phyloP scores from a whole-genome alignment of 2,113 vertebrate species.

The Sebastes schlegelii region DNA sequence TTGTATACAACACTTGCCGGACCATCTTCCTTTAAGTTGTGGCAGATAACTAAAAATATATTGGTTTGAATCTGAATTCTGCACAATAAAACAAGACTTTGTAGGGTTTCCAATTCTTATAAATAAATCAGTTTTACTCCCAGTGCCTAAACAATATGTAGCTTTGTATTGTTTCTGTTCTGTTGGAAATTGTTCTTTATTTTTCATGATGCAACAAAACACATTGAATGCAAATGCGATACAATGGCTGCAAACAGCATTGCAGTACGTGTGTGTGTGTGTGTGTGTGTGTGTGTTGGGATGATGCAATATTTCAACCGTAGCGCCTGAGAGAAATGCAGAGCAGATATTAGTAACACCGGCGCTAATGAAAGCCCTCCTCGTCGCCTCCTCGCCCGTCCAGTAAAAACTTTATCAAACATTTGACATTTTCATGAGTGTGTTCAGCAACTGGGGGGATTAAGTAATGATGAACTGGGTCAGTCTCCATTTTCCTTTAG shows the following conservation, averaged over 20 bases:
- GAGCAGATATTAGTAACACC: constrained; percentile 52
- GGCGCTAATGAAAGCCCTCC: constrained; percentile 48
- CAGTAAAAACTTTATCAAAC: constrained; percentile 39
- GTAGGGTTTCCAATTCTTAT: constrained; percentile 12
- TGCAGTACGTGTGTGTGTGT: neutral
- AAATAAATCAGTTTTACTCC: constrained; percentile 30
- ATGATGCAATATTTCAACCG: constrained; percentile 55
- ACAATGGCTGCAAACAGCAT: constrained; percentile 22
- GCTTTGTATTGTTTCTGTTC: constrained; percentile 23
- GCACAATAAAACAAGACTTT: constrained; percentile 9
- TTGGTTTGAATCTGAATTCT: constrained; percentile 45
- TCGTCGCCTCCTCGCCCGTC: neutral
- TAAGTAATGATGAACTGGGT: constrained; percentile 22
- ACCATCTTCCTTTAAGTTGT: constrained; percentile 66
- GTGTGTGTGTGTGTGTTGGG: constrained; percentile 26
- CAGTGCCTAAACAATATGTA: constrained; percentile 8
- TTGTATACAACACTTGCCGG: constrained; percentile 64
- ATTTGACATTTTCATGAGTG: constrained; percentile 48
- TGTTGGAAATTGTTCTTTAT: neutral
- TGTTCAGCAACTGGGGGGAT: constrained; percentile 36
- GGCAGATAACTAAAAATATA: constrained; percentile 51
- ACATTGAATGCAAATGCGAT: constrained; percentile 38
- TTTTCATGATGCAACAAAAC: constrained; percentile 40
- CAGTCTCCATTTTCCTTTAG: constrained; percentile 8
- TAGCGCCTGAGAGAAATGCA: constrained; percentile 48